Base-by-base conservation (phyloP, 1,140 invertebrate species). In the Carposina sasakii region DNA sequence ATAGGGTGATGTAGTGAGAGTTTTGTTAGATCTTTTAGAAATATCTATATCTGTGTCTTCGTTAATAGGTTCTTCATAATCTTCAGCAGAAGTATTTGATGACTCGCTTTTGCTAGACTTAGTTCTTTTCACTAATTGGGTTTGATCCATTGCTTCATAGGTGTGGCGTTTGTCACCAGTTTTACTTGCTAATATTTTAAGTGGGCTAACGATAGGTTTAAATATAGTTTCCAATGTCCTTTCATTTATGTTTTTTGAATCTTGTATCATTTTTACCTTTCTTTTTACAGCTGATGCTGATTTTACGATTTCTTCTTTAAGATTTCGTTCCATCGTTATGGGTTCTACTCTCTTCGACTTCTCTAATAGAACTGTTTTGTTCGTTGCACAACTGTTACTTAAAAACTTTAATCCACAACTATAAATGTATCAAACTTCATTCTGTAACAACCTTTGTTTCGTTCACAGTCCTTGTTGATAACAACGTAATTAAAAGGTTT, bases 341-440 rank as follows among this genome's bases (percentile, higher is more conserved):
- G n/a, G n/a, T n/a, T n/a, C n/a, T n/a, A n/a, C n/a, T n/a, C n/a
- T n/a, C n/a, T n/a, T n/a, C n/a, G n/a, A n/a, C n/a, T n/a, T n/a
- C n/a, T n/a, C n/a, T n/a, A n/a, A n/a, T n/a, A n/a, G n/a, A n/a
- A n/a, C n/a, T n/a, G n/a, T n/a, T n/a, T n/a, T n/a, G n/a, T n/a
- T n/a, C n/a, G n/a, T n/a, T n/a, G n/a, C n/a, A n/a, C n/a, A n/a
- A n/a, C n/a, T n/a, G n/a, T n/a, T n/a, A n/a, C n/a, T n/a, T n/a
- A n/a, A n/a, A n/a, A n/a, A n/a, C n/a, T 34, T 23, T 34, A 36
- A 36, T 24, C 24, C 13, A 36, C 23, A 8, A 51, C 20, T 37
- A 51, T 30, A 34, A 51, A 51, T 19, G 40, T 51, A 16, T 51
- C n/a, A n/a, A n/a, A n/a, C n/a, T n/a, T n/a, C 40, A 51, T 51